Evolutionary conservation across 2,113 vertebrate genomes (phyloP).

Genomic region (Xiphophorus couchianus): DNA sequence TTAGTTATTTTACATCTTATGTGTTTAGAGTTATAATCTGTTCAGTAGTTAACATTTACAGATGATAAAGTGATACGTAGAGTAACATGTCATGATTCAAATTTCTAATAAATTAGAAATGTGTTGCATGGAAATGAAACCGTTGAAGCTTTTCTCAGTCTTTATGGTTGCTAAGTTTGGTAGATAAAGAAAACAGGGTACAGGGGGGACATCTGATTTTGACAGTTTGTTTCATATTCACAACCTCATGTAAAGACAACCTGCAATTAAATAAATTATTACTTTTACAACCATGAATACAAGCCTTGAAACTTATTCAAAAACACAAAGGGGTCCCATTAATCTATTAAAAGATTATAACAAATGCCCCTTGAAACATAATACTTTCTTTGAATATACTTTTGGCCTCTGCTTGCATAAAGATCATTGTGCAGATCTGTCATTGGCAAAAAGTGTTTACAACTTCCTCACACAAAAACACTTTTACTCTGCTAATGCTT

Average conservation of each 20-base stretch:
- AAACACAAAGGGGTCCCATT: neutral
- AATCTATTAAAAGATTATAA: neutral
- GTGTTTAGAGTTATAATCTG: neutral
- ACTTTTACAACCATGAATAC: neutral
- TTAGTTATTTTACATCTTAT: neutral
- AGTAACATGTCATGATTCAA: neutral
- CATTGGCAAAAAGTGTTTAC: neutral
- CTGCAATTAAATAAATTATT: conserved; percentile 14
- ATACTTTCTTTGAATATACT: neutral
- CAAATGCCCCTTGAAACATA: neutral
- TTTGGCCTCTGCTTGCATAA: neutral
- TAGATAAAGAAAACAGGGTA: conserved; percentile 13
- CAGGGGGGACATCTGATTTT: conserved; percentile 51
- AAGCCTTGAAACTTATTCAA: neutral
- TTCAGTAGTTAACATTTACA: too few relatives aligned
- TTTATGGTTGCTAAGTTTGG: conserved; percentile 15
- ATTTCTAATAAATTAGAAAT: neutral
- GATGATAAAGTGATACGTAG: too few relatives aligned
- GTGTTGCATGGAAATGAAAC: neutral
- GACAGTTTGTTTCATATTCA: conserved; percentile 51
- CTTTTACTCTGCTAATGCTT: neutral
- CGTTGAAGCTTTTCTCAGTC: neutral
- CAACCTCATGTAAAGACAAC: conserved; percentile 29
- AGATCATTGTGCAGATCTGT: neutral
- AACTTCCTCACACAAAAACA: neutral